These are phyloP conservation scores for Meteorus colon DNA, from an alignment of 2,888 invertebrate species.

Conservation along the genomic window DNA sequence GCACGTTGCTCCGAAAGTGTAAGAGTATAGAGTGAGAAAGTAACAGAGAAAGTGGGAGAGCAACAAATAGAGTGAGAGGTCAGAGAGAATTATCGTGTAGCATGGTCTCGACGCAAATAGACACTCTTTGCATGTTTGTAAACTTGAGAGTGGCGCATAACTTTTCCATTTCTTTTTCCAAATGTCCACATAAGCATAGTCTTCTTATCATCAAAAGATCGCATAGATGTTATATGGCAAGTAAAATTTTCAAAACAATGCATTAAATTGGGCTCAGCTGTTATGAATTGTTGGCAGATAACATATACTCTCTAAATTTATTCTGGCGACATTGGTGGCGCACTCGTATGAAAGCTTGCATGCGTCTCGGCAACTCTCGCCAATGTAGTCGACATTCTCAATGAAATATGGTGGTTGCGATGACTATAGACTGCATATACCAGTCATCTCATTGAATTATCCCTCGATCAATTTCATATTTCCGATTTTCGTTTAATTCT, in stretches of 20 bases:
- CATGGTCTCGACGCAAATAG: conserved; percentile 43
- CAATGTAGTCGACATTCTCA: background rate
- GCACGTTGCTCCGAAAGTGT: conserved; percentile 57
- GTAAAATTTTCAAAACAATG: background rate
- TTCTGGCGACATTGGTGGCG: background rate
- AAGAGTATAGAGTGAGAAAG: conserved; percentile 22
- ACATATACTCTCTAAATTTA: background rate
- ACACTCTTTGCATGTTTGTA: conserved; percentile 41
- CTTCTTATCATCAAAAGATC: background rate
- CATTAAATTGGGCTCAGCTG: background rate
- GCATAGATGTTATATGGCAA: background rate
- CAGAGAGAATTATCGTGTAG: conserved; percentile 21
- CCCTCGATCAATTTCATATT: background rate
- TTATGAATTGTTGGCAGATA: background rate
- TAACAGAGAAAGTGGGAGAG: conserved; percentile 15
- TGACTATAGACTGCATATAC: background rate
- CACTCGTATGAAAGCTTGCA: background rate
- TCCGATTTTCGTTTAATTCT: background rate
- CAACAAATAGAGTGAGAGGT: conserved; percentile 5
- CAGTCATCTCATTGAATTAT: conserved; percentile 1
- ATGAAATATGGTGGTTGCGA: background rate
- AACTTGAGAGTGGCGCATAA: conserved; percentile 33
- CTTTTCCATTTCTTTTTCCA: background rate
- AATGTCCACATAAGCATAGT: background rate
- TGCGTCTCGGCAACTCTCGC: background rate